Base-by-base conservation (phyloP, 2,888 invertebrate genomes). In the Platycheirus albimanus region DNA sequence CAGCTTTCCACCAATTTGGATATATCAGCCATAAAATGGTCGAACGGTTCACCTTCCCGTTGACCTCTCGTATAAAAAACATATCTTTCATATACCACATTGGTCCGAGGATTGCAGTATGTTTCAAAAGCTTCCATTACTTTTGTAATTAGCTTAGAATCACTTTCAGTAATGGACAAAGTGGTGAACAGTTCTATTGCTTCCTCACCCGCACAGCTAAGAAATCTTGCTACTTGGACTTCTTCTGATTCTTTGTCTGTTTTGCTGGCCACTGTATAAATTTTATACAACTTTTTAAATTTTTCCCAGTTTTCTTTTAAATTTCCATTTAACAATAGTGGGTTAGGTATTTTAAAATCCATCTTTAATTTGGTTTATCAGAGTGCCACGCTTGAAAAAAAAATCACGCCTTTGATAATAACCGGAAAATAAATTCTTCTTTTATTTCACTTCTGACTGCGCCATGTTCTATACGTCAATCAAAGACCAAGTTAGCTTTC, bases 11-110 rank as follows among this genome's bases (percentile, higher is more conserved):
- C 78, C 17, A 86, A 81, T 76, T 79, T 86, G 38, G 87, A 49
- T 54, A 58, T 41, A 10, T 88, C 86, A 4, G 86, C 86, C 28
- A 87, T 52, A 85, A 88, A 88, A 36, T 69, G 71, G 58, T 87
- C 86, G 77, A 87, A 87, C 15, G 47, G 56, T 76, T 87, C 86
- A 15, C 85, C 85, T 63, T 86, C 85, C 45, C 76, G 77, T 70
- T 88, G 87, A 10, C 77, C 47, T 45, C 86, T 85, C 43, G 77
- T 85, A 52, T 86, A 84, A 76, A 88, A 87, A 52, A 83, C 66
- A 51, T 84, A 86, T 20, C 85, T 67, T 69, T 86, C 85, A 54
- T 84, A 86, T 2, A 86, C 64, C 15, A 83, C n/a, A n/a, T n/a
- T n/a, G n/a, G n/a, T n/a, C 63, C 43, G 43, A 15, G 15, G 43